Conservation (phyloP, 2,888 invertebrate genomes). For the Trachelus stipa region DNA sequence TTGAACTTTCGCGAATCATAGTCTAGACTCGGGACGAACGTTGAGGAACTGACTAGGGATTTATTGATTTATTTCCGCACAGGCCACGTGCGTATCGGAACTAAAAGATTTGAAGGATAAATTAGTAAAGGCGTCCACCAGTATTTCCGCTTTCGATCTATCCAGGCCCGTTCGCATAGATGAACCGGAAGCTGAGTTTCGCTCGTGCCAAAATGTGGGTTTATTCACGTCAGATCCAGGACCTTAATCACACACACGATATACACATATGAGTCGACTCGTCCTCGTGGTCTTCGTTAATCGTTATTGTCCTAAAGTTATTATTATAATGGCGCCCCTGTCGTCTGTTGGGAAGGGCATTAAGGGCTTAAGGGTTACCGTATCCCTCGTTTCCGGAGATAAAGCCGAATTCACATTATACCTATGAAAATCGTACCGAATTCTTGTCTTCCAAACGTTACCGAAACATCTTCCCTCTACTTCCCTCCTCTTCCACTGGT, state of each 20-base stretch:
- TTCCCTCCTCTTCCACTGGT: not conserved
- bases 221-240: not conserved
- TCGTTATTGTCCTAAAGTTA: conserved; percentile 52
- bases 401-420: conserved; percentile 3
- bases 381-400: conserved; percentile 29
- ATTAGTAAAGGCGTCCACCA: not conserved
- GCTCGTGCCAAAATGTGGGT: not conserved
- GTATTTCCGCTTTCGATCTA: not conserved
- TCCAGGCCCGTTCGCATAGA: not conserved
- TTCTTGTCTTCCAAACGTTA: not conserved
- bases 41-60: no score
- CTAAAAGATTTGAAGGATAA: not conserved
- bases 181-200: not conserved
- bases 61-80: no score
- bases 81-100: not conserved
- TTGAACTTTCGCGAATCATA: not conserved
- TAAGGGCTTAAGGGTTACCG: conserved; percentile 34
- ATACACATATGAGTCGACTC: conserved; percentile 15
- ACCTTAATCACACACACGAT: not conserved
- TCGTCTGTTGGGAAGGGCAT: conserved; percentile 34
- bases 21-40: not conserved
- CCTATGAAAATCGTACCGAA: not conserved
- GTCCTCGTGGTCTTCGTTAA: conserved; percentile 31
- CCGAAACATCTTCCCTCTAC: not conserved
- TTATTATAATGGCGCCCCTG: conserved; percentile 43